These are phyloP conservation scores for Phaethon lepturus DNA, from an alignment of 2,113 vertebrate genomes.

Conservation along the genomic window DNA sequence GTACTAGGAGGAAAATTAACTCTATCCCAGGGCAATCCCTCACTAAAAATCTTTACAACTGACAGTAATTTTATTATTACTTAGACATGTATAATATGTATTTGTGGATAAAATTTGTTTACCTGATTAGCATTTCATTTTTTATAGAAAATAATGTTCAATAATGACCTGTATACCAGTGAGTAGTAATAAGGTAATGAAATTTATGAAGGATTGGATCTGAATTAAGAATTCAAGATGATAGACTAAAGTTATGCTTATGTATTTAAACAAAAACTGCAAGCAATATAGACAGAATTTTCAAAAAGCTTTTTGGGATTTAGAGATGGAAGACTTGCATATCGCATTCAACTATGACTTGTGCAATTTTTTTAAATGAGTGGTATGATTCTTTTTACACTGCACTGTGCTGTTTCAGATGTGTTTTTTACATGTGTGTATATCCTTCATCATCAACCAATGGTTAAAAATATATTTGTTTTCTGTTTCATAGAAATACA, in stretches of 20 bases:
- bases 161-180: not conserved
- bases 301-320: not conserved
- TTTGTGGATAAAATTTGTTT: not conserved
- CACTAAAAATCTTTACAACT: not conserved
- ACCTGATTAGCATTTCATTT: not conserved
- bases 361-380: not conserved
- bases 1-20: too few relatives aligned
- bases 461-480: not conserved
- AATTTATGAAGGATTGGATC: not conserved
- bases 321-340: not conserved
- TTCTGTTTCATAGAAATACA: not conserved
- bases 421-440: accelerated
- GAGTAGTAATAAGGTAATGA: not conserved
- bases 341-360: not conserved
- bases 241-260: not conserved
- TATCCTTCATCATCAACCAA: not conserved
- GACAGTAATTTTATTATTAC: not conserved
- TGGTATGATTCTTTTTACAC: not conserved
- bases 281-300: not conserved
- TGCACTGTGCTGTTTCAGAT: not conserved
- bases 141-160: not conserved
- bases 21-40: not conserved
- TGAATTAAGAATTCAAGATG: not conserved
- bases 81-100: not conserved
- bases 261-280: not conserved